Percentiles rank a stretch among this genome's conserved stretches.
These are phyloP conservation scores for Noctuana brunneofusca DNA, from an alignment of 2,888 invertebrate species.

Conservation along the genomic window DNA sequence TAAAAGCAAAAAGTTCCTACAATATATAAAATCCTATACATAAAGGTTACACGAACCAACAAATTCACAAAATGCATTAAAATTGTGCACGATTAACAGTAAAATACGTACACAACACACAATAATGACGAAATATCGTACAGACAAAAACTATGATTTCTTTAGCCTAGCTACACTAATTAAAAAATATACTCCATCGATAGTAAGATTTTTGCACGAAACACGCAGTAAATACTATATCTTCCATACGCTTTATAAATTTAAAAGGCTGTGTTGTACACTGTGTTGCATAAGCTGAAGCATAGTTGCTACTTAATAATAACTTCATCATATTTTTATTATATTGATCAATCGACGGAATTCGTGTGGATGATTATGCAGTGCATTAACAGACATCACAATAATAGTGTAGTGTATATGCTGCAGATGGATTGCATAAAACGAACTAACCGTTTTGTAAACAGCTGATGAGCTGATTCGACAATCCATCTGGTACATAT, in stretches of 20 bases:
- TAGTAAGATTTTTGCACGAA: conserved; percentile 60
- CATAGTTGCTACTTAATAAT: conserved; percentile 41
- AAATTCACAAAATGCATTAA: conserved; percentile 24
- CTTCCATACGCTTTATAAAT: conserved; percentile 44
- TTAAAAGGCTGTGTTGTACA: conserved; percentile 43
- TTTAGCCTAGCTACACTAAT: conserved; percentile 50
- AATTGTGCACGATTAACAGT: conserved; percentile 39
- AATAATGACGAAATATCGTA: conserved; percentile 26
- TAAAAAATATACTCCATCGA: conserved; percentile 74
- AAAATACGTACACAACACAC: conserved; percentile 37
- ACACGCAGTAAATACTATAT: conserved; percentile 49
- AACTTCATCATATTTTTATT: conserved; percentile 40
- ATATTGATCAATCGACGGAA: conserved; percentile 46
- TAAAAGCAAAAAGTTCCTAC: conserved; percentile 3
- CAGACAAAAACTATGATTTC: conserved; percentile 42
- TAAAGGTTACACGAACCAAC: conserved; percentile 17
- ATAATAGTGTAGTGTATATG: conserved; percentile 13
- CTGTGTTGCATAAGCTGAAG: conserved; percentile 45
- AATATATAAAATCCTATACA: conserved; percentile 9
- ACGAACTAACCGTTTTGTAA: neutral
- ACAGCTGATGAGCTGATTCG: neutral
- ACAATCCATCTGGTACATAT: neutral
- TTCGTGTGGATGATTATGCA: conserved; percentile 40
- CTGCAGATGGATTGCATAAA: neutral
- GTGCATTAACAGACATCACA: conserved; percentile 34